Evolutionary conservation across 2,113 vertebrate species (phyloP).

Genomic region (Cyphomyrus plagiostoma): DNA sequence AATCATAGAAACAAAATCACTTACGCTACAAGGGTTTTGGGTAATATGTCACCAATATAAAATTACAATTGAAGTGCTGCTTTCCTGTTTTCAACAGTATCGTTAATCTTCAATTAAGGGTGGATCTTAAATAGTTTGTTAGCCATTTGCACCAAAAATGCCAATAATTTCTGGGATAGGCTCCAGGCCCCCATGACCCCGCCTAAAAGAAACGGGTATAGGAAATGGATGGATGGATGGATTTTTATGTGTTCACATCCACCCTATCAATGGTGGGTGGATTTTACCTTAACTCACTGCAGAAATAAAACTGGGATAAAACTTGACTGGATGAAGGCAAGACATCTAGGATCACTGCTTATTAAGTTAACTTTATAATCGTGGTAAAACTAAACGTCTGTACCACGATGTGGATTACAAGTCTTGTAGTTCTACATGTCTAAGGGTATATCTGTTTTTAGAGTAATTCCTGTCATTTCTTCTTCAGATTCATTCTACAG

Average conservation of each 20-base stretch:
- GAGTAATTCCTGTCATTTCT: neutral
- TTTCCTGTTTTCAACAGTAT: neutral
- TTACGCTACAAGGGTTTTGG: neutral
- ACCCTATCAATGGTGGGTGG: neutral
- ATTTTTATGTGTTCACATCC: neutral
- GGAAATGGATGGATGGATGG: neutral
- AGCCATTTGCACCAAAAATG: neutral
- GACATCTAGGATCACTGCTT: neutral
- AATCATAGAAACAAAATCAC: neutral
- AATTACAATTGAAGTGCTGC: neutral
- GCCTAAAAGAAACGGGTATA: neutral
- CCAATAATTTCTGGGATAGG: neutral
- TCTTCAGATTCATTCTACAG: neutral
- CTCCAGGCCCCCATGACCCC: neutral
- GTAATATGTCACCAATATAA: neutral
- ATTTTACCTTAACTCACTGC: neutral
- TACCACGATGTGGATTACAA: neutral
- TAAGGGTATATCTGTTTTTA: neutral
- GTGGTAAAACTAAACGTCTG: neutral
- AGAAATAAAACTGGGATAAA: neutral
- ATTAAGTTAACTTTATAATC: neutral
- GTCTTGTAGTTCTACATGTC: neutral
- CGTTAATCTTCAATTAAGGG: neutral
- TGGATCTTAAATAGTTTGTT: neutral
- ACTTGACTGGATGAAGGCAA: neutral